Conservation (phyloP, 2,888 invertebrate genomes). For the Nomada goodeniana region DNA sequence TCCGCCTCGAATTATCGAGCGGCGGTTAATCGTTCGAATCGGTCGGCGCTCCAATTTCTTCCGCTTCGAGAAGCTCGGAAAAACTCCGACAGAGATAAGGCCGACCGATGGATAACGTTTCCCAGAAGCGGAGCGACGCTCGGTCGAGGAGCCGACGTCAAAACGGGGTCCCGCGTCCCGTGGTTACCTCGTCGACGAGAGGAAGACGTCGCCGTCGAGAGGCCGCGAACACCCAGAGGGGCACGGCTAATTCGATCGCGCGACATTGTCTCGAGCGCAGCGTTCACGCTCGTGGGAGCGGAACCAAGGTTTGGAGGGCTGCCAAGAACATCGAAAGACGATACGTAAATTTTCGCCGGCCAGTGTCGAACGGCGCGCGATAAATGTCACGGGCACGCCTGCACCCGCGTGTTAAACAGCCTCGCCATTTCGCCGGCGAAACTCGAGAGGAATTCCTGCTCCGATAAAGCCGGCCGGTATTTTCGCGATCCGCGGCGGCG, state of each 20-base stretch:
- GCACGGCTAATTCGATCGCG: conserved; percentile 36
- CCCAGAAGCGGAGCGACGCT: too few relatives aligned
- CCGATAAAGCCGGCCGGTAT: conserved; percentile 6
- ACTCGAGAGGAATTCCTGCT: background rate
- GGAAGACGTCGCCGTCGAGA: background rate
- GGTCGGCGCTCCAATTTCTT: conserved; percentile 21
- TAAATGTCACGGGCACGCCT: conserved; percentile 32
- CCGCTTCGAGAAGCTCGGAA: background rate
- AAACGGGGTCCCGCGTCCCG: background rate
- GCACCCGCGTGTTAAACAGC: background rate
- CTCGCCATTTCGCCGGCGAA: background rate
- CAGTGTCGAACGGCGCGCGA: conserved; percentile 32
- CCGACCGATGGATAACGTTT: conserved; percentile 12
- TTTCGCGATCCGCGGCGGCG: conserved; percentile 42
- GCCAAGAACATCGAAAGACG: conserved; percentile 62
- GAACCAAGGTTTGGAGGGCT: conserved; percentile 61
- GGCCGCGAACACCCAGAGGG: background rate
- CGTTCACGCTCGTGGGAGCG: conserved; percentile 68
- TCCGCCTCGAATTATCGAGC: background rate
- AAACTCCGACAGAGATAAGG: background rate
- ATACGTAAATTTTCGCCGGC: conserved; percentile 70
- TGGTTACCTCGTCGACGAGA: background rate
- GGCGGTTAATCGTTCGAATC: conserved; percentile 34
- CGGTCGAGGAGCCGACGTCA: too few relatives aligned
- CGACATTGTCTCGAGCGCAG: conserved; percentile 69